Conservation (phyloP, 2,888 invertebrate genomes). For the Pachydiplax longipennis region DNA sequence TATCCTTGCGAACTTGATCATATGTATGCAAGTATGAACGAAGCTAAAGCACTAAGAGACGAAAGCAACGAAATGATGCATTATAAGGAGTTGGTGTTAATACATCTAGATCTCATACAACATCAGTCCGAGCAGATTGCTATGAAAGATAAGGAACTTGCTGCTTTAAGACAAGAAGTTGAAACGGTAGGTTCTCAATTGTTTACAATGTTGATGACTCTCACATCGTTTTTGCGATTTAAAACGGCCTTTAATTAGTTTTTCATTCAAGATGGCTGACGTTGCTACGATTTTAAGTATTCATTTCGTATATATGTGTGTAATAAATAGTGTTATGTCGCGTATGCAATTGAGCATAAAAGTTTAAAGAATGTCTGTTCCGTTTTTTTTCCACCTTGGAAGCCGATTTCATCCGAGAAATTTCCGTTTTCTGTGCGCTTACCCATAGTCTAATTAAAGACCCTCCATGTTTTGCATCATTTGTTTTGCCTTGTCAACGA, state of each 20-base stretch:
- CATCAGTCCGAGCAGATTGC: conserved; percentile 86
- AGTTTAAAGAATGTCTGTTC: neutral
- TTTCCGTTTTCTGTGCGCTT: neutral
- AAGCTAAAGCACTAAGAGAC: conserved; percentile 49
- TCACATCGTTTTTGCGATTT: neutral
- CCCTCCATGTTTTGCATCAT: neutral
- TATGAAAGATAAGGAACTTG: conserved; percentile 79
- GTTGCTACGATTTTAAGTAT: conserved; percentile 28
- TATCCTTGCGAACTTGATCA: conserved; percentile 73
- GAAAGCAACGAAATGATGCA: conserved; percentile 67
- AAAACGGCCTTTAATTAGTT: conserved; percentile 34
- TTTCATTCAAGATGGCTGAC: conserved; percentile 47
- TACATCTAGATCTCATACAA: conserved; percentile 87
- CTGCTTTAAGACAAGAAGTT: conserved; percentile 77
- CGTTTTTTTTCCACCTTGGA: neutral
- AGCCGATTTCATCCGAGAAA: neutral
- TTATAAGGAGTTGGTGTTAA: conserved; percentile 78
- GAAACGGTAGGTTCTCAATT: conserved; percentile 71
- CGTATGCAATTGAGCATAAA: neutral
- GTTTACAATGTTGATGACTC: neutral
- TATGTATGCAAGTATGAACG: conserved; percentile 69
- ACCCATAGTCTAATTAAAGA: conserved; percentile 1
- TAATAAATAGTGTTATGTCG: neutral
- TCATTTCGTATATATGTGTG: neutral
- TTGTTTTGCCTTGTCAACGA: conserved; percentile 3